Evolutionary conservation across 2,888 invertebrate species (phyloP).

Genomic region (Lysandra bellargus): DNA sequence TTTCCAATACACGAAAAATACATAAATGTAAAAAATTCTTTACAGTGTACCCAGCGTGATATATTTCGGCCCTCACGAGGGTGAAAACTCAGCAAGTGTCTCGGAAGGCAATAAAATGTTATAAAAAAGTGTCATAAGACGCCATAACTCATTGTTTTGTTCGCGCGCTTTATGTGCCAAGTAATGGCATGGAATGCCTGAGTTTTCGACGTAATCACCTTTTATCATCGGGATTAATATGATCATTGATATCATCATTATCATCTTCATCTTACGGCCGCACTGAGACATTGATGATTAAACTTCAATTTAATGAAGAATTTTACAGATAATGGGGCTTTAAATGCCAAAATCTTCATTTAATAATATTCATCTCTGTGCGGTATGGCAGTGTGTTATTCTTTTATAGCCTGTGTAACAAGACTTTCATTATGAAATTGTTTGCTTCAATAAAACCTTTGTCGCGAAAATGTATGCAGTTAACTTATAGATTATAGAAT

Average conservation of each 20-base stretch:
- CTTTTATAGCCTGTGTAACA: no score
- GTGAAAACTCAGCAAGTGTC: constrained; percentile 55
- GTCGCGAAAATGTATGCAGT: no score
- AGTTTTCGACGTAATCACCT: background rate
- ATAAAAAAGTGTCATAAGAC: constrained; percentile 66
- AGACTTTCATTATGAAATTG: no score
- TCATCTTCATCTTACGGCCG: background rate
- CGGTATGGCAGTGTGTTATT: no score
- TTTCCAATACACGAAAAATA: constrained; percentile 23
- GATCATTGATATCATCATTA: background rate
- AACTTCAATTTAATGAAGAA: no score
- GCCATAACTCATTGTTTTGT: constrained; percentile 75
- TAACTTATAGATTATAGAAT: no score
- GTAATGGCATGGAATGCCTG: constrained; percentile 56
- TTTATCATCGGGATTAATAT: background rate
- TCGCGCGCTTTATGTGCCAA: constrained; percentile 61
- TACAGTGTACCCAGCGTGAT: constrained; percentile 5
- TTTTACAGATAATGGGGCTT: no score
- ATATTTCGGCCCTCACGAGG: constrained; percentile 45
- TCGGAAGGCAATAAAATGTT: constrained; percentile 65
- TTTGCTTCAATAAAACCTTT: no score
- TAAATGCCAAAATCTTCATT: no score
- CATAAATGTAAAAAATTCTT: constrained; percentile 24
- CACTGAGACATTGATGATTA: no score
- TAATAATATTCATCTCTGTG: no score